Base-by-base conservation (phyloP, 2,797 vertebrate species). In the Pantherophis vulpinus region DNA sequence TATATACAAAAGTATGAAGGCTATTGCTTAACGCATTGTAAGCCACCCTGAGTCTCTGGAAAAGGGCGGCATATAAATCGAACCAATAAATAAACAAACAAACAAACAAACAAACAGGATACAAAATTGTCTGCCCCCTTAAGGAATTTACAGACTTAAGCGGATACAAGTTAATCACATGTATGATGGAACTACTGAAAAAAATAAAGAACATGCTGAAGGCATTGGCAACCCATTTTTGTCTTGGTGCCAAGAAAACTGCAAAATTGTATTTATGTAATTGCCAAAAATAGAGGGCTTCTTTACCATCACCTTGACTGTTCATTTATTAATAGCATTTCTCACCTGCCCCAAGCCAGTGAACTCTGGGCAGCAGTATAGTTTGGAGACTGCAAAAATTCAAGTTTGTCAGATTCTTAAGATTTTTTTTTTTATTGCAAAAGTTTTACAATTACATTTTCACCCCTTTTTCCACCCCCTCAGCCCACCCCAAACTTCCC, bases 351-450 rank as follows among this genome's bases (percentile, higher is more conserved):
- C 12, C 8, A 79, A 42, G 9, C 37, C 37, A 79, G 20, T 11
- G 8, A 79, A 42, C 74, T 42, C 74, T 79, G 37, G 74, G 20
- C 37, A 79, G 37, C 27, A 60, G 59, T 29, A 37, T 90, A 94
- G 94, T 91, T 8, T 88, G 10, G 54, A 70, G n/a, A 54, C 94
- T 92, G 94, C 91, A 91, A 93, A 89, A 86, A 92, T 23, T n/a
- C 0, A 2, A 27, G 6, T 93, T 37, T 59, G 16, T 56, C 88
- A 91, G 89, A 90, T 83, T 14, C 83, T 5, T 56, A 7, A 7
- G 66, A 79, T 32, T 10, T 89, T 92, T n/a, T n/a, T n/a, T n/a
- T n/a, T n/a, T n/a, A n/a, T n/a, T n/a, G n/a, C n/a, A n/a, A n/a
- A n/a, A n/a, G n/a, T n/a, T n/a, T n/a, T n/a, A n/a, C n/a, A n/a